Base-by-base conservation (phyloP, 2,113 vertebrate species). In the Danionella cerebrum region DNA sequence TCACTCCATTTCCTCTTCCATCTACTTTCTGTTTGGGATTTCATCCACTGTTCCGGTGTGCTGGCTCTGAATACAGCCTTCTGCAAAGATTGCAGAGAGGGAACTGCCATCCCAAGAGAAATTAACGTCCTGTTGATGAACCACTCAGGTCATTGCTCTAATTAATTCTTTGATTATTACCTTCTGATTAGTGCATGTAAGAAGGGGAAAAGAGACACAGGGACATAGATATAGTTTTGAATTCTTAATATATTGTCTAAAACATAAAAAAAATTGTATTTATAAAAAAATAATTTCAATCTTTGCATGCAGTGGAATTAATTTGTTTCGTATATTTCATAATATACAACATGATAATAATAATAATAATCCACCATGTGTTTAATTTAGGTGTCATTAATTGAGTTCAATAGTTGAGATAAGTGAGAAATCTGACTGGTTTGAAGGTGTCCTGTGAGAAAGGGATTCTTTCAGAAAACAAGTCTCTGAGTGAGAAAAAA, bases 371-470 rank as follows among this genome's bases (percentile, higher is more conserved):
- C n/a, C n/a, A n/a, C n/a, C n/a, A n/a, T n/a, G n/a, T n/a, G n/a
- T n/a, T n/a, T n/a, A n/a, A n/a, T n/a, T n/a, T n/a, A n/a, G n/a
- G n/a, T n/a, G n/a, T n/a, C n/a, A n/a, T n/a, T n/a, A n/a, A n/a
- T n/a, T n/a, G n/a, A n/a, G n/a, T n/a, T n/a, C n/a, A n/a, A n/a
- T n/a, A n/a, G n/a, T n/a, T n/a, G n/a, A n/a, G n/a, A n/a, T n/a
- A n/a, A n/a, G n/a, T n/a, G n/a, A n/a, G n/a, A n/a, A n/a, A n/a
- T n/a, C n/a, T n/a, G n/a, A n/a, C n/a, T n/a, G n/a, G n/a, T n/a
- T n/a, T n/a, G n/a, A n/a, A n/a, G n/a, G n/a, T n/a, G 67, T 67
- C 66, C 66, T 70, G 62, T 67, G 69, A 72, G 71, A 76, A 76
- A 76, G 73, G 67, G 36, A 59, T 64, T 70, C 67, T 73, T 72